These are phyloP conservation scores for Neoitamus cyanurus DNA, from an alignment of 2,888 invertebrate species.

Conservation along the genomic window DNA sequence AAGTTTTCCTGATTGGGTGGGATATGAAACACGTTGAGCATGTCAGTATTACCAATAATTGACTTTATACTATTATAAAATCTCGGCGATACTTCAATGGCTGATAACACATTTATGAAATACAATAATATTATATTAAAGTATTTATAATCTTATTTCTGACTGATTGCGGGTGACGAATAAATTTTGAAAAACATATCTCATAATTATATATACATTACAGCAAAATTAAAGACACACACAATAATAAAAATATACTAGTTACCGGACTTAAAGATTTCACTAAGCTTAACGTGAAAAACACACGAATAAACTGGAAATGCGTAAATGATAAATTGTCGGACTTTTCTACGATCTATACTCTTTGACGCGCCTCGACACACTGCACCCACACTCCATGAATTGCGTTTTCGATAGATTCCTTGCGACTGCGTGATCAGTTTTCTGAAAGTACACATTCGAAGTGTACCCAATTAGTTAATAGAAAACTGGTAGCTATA, in stretches of 20 bases:
- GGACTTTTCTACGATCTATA: background rate
- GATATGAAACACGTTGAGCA: too few relatives aligned
- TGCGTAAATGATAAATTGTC: background rate
- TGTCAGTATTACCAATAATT: too few relatives aligned
- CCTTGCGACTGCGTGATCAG: background rate
- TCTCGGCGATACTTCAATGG: too few relatives aligned
- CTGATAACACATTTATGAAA: too few relatives aligned
- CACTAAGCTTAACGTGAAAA: background rate
- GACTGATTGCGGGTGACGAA: too few relatives aligned
- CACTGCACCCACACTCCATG: constrained; percentile 67
- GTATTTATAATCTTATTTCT: too few relatives aligned
- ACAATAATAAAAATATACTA: background rate
- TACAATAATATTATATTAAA: too few relatives aligned
- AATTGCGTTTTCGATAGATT: constrained; percentile 49
- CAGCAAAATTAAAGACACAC: background rate
- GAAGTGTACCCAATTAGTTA: background rate
- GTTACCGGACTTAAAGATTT: background rate
- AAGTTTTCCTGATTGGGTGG: too few relatives aligned
- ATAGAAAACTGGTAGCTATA: too few relatives aligned
- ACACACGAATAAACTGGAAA: background rate
- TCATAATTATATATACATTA: too few relatives aligned
- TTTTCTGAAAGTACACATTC: background rate
- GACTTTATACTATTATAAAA: too few relatives aligned
- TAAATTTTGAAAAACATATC: too few relatives aligned
- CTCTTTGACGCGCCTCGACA: constrained; percentile 61